Evolutionary conservation across 2,888 invertebrate species (phyloP), one percentile per base, ranked within the genome.

Genomic region (Agrypnus murinus): DNA sequence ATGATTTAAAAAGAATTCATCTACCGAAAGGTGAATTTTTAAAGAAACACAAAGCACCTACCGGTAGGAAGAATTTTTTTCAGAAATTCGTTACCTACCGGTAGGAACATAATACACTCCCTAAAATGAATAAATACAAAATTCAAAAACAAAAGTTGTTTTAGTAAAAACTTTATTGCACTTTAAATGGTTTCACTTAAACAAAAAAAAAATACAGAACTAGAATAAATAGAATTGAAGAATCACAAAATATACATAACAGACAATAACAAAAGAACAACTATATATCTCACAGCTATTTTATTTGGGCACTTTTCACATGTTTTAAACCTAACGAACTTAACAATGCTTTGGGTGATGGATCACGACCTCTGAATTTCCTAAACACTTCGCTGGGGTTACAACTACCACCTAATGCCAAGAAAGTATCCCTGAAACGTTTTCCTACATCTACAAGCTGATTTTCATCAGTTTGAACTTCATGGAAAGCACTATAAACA

Each of bases 361-460:
- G 97, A 86, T 98, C 97, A 58, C 98, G 89, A 0, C 98, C 98
- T 73, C 96, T 89, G 86, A 98, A 98, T 81, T 93, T 89, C 67
- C 97, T 89, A 86, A 98, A 98, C 5, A 96, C 91, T 86, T 97
- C 95, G 72, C 90, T 91, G 0, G 95, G 92, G 75, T 94, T 91
- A 75, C 92, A 90, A 72, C 93, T 92, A 2, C 97, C 96, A 6
- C 96, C 97, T 2, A 91, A 87, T 0, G 94, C 89, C 72, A 98
- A 88, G 86, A 94, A 95, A 1, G 95, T 96, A 67, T 95, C 92
- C 75, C 93, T 90, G 81, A 93, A 97, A 71, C 93, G 87, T 77
- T 88, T 89, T 0, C 92, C 93, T 4, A 92, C 89, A 50, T 88
- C 89, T 76, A 87, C 75, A 73, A 89, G 81, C 75, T 88, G 87